Evolutionary conservation across 2,113 vertebrate genomes (phyloP), one percentile per base, ranked within the genome.

Genomic region (Lamprologus lemairii): DNA sequence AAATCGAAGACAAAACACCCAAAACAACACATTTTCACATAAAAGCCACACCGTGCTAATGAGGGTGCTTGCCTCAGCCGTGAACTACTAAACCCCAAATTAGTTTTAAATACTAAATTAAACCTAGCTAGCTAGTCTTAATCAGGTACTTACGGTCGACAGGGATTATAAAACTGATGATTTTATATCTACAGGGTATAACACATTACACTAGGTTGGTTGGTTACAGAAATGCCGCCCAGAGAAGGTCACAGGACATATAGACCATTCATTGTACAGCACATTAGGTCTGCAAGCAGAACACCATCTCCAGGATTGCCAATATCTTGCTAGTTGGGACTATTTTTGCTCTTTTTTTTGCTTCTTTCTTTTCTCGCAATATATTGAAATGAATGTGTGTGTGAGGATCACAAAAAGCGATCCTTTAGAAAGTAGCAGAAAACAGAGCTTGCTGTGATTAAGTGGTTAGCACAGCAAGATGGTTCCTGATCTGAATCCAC

Each of bases 81-180:
- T 82, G 49, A 82, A 71, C 81, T 35, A 17, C 49, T 53, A 60
- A 84, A 89, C 45, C 37, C 1, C 7, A 31, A 79, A 55, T 84
- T 71, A 78, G 40, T 87, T 83, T 55, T 8, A 53, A 88, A 85
- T 79, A 45, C 49, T 51, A 31, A 75, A 60, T 17, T 21, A 87
- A 51, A 23, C 6, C 10, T 13, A 31, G 28, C 8, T 13, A 31
- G 51, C 40, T 8, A 17, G 42, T n/a, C 54, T 11, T 12, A 5
- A 65, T 33, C 42, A 35, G 7, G 47, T 40, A 21, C 49, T 42
- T 51, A 19, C 3, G 6, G 37, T n/a, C 2, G 1, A 73, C 3
- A 17, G n/a, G 37, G 8, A 17, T 45, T 45, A 26, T 73, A 73
- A 73, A 28, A 31, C 7, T 31, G 73, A 49, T 31, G 9, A 49